phyloP scores from a whole-genome alignment of 2,113 vertebrate species.

The Ovis aries region DNA sequence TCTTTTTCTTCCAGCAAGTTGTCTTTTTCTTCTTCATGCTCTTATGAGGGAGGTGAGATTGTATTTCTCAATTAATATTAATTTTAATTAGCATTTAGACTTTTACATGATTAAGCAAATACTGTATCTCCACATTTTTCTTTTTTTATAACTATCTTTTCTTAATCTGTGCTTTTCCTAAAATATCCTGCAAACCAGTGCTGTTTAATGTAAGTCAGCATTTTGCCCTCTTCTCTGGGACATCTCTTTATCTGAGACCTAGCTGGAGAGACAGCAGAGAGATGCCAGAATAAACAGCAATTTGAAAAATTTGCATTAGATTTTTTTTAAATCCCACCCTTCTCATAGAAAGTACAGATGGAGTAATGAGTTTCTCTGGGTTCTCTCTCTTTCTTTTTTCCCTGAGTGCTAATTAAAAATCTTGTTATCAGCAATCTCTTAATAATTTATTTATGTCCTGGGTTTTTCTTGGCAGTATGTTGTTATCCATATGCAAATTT shows the following conservation, averaged over 20 bases:
- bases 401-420: slow-evolving; percentile 12
- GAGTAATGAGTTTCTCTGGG: neutral
- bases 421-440: slow-evolving; percentile 33
- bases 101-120: slow-evolving; percentile 27
- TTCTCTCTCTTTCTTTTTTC: neutral
- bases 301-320: slow-evolving; percentile 5
- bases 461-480: neutral
- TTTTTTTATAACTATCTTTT: slow-evolving; percentile 29
- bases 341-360: neutral
- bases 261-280: neutral
- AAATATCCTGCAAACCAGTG: neutral
- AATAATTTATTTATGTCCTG: slow-evolving; percentile 9
- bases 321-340: neutral
- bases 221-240: neutral
- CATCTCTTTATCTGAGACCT: neutral
- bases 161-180: neutral
- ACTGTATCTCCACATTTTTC: neutral
- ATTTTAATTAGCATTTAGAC: slow-evolving; percentile 20
- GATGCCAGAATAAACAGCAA: neutral
- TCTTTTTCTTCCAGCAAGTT: neutral
- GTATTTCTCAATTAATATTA: slow-evolving; percentile 5
- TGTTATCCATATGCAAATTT: slow-evolving; percentile 10
- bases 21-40: neutral
- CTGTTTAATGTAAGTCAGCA: neutral
- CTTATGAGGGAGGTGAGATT: neutral